Evolutionary conservation across 2,797 vertebrate genomes (phyloP), one percentile per base, ranked within the genome.

Genomic region (Hypotaenidia okinawae): DNA sequence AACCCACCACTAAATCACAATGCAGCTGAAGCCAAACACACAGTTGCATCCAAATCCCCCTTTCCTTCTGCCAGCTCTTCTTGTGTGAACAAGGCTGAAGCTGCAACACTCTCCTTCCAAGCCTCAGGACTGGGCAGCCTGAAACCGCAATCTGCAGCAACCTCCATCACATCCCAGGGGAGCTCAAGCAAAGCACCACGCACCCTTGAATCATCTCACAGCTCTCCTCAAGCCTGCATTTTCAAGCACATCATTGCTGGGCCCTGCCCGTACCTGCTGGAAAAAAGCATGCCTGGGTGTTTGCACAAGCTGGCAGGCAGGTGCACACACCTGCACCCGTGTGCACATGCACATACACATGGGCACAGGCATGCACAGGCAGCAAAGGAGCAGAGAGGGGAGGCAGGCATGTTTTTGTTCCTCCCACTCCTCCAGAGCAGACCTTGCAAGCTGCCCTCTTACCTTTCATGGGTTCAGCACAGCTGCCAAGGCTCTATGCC

Each of bases 371-470:
- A 1, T 9, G 45, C 16, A 27, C 32, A 25, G 52, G 27, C n/a
- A 0, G 35, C 70, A 3, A 5, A 1, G 1, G 6, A 39, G 80
- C 1, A 0, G 23, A 1, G 32, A 55, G 5, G 62, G 41, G 54
- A 72, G 43, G 61, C 64, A 43, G 28, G 62, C 17, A 3, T 24
- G 67, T 2, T 47, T 7, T 69, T 30, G 39, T 45, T 15, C 54
- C 39, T 24, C 80, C 79, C 75, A 14, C 47, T 70, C 41, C 6
- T 13, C 9, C 92, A 23, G 55, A 62, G 90, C 47, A 49, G 66
- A 35, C 43, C 55, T 33, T 70, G 80, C 80, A 83, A 88, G 85
- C 92, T 95, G 86, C 93, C 90, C 95, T 81, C 52, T 79, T 41
- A 27, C 84, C 92, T 80, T 4, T 32, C 77, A 5, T 25, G 13